Evolutionary conservation across 2,113 vertebrate genomes (phyloP), one percentile per base, ranked within the genome.

Genomic region (Globicephala melas): DNA sequence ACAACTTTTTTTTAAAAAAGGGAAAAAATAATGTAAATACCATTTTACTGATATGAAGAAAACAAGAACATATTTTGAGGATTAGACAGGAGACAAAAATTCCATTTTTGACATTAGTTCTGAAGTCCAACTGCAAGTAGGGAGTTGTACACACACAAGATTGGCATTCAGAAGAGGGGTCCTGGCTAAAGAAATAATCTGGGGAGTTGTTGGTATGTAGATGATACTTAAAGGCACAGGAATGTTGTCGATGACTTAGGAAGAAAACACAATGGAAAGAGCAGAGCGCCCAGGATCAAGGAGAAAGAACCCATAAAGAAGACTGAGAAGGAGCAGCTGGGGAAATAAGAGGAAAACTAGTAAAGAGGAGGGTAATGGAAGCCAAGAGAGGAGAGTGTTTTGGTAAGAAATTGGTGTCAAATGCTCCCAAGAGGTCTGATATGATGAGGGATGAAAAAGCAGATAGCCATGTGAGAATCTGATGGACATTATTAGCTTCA

Each of bases 311-410:
- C 68, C 85, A 85, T 6, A 67, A 67, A 90, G 41, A 73, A 68
- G 28, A 95, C 26, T 63, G 60, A 93, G 60, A 86, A 73, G 44
- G 6, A 58, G 36, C 18, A 47, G 60, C n/a, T 47, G 76, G 44
- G 94, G 33, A 87, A 90, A 77, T 67, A 58, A 84, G 31, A 82
- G 26, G 18, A 62, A 97, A 96, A 58, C 41, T 38, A 81, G 63
- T 62, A 17, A 92, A 89, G 41, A 68, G 11, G 23, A 36, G 36
- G 63, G 31, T 92, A 62, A 36, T 5, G 31, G 26, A 79, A 62
- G 83, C 58, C 60, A 41, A 76, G 28, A 76, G 21, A 84, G 14
- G 28, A 87, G n/a, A 25, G 13, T 62, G 15, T 80, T 86, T 90
- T n/a, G 14, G 10, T 62, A 80, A 80, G 68, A 38, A 83, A n/a